A percentile compares a stretch with the other conserved stretches of the same genome.
phyloP scores from a whole-genome alignment of 1,140 invertebrate species.

The Intoshia linei region DNA sequence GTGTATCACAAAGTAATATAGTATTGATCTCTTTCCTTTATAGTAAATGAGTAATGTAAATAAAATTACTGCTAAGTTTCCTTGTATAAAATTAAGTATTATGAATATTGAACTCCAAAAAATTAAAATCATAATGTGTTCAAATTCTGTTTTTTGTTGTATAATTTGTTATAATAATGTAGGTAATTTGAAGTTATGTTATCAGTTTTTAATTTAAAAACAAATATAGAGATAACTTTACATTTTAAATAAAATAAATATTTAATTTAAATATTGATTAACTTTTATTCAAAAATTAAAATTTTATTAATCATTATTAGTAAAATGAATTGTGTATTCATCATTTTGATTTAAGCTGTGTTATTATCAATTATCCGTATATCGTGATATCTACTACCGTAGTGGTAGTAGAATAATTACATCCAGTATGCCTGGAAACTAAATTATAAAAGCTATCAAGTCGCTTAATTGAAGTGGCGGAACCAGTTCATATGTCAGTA shows the following conservation, averaged over 20 bases:
- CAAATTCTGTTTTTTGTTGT: not conserved
- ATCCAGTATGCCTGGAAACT: not conserved
- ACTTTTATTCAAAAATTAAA: not conserved
- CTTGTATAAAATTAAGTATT: not conserved
- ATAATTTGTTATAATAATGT: not conserved
- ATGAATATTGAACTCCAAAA: not conserved
- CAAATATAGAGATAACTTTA: not conserved
- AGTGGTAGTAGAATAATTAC: not conserved
- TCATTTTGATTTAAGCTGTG: not conserved
- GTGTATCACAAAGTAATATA: too few species aligned
- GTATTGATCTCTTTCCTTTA: too few species aligned
- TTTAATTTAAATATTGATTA: not conserved
- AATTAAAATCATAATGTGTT: not conserved
- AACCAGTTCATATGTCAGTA: too few species aligned
- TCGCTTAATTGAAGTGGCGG: too few species aligned
- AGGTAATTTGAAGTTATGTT: constrained; percentile 1
- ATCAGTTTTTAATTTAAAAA: constrained; percentile 1
- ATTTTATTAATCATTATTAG: not conserved
- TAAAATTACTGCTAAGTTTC: not conserved
- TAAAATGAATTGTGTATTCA: not conserved
- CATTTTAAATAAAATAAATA: not conserved
- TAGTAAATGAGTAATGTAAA: too few species aligned
- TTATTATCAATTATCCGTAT: not conserved
- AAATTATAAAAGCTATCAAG: too few species aligned
- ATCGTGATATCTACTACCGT: not conserved